phyloP scores from a whole-genome alignment of 2,797 vertebrate genomes.

The Epinephelus awoara region DNA sequence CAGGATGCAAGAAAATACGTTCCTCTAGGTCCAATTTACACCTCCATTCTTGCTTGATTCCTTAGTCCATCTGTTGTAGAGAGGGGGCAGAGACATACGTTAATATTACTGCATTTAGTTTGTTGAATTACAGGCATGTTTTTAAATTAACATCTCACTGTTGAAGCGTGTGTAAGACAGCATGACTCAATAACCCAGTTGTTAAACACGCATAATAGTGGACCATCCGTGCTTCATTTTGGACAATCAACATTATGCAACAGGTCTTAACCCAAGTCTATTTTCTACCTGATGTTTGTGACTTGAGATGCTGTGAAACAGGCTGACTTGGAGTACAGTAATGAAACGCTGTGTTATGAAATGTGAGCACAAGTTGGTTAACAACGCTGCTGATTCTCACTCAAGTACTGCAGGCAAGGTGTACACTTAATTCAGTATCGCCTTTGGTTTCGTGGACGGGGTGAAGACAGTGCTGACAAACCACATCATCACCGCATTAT shows the following conservation, averaged over 20 bases:
- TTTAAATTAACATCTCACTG: background rate
- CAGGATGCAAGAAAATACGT: slow-evolving; percentile 37
- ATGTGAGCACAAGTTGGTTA: background rate
- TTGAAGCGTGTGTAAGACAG: slow-evolving; percentile 24
- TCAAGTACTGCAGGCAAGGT: background rate
- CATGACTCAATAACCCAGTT: slow-evolving; percentile 26
- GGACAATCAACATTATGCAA: slow-evolving; percentile 45
- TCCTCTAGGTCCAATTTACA: slow-evolving; percentile 49
- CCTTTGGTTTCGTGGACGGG: background rate
- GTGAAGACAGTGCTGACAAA: background rate
- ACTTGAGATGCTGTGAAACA: background rate
- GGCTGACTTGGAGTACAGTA: background rate
- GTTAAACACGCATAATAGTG: slow-evolving; percentile 31
- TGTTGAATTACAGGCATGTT: background rate
- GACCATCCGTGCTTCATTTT: slow-evolving; percentile 42
- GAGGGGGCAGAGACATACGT: background rate
- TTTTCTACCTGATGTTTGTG: slow-evolving; percentile 28
- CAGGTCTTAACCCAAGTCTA: slow-evolving; percentile 14
- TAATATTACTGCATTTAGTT: slow-evolving; percentile 1
- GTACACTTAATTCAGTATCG: background rate
- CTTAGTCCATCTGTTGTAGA: slow-evolving; percentile 61
- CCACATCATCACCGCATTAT: slow-evolving; percentile 17
- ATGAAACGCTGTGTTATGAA: background rate
- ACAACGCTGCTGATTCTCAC: background rate
- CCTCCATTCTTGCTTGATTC: slow-evolving; percentile 48